Conservation (phyloP, 1,140 invertebrate species). For the Drosophila seguyi region DNA sequence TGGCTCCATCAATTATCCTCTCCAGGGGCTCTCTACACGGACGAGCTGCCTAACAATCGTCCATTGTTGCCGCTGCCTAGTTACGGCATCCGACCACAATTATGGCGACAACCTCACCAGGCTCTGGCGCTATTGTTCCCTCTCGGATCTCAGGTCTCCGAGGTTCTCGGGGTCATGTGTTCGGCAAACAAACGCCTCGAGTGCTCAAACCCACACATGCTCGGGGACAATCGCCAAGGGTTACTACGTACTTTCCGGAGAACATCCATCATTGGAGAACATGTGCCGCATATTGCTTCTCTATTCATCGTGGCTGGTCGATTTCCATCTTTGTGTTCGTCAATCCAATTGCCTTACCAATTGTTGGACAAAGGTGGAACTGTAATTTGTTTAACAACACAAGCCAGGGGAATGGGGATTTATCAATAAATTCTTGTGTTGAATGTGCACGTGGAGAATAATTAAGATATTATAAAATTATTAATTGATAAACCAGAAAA, state of each 20-base stretch:
- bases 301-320: slow-evolving; percentile 35
- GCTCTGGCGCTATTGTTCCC: slow-evolving; percentile 72
- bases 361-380: slow-evolving; percentile 23
- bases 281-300: slow-evolving; percentile 37
- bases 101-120: slow-evolving; percentile 40
- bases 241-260: slow-evolving; percentile 11
- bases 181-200: slow-evolving; percentile 32
- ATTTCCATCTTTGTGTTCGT: slow-evolving; percentile 37
- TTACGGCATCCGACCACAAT: slow-evolving; percentile 66
- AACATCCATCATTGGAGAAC: slow-evolving; percentile 34
- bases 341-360: slow-evolving; percentile 41
- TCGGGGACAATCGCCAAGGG: slow-evolving; percentile 48
- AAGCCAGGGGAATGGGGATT: background rate
- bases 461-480: background rate
- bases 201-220: slow-evolving; percentile 35
- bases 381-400: slow-evolving; percentile 40
- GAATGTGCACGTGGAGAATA: background rate
- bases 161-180: slow-evolving; percentile 43
- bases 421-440: background rate
- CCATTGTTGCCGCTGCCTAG: slow-evolving; percentile 69
- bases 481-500: background rate
- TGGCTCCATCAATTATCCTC: slow-evolving; percentile 68
- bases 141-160: slow-evolving; percentile 15
- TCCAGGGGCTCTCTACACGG: slow-evolving; percentile 31
- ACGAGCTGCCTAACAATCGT: slow-evolving; percentile 65